These are phyloP conservation scores for Tanypteryx hageni DNA, from an alignment of 2,888 invertebrate species.

Conservation along the genomic window DNA sequence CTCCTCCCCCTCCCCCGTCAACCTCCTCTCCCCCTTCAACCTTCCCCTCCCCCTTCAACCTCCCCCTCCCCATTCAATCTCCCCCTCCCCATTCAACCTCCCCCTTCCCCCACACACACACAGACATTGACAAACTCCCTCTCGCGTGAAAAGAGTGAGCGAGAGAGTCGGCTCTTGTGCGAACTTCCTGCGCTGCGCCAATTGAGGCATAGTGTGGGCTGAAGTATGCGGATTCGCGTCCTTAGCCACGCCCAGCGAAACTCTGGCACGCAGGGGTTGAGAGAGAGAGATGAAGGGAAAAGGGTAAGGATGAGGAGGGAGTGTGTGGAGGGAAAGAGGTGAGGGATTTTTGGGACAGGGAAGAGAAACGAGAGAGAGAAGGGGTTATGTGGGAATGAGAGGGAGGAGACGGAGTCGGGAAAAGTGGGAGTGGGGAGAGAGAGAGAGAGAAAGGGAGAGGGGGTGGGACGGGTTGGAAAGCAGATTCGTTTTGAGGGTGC, in stretches of 20 bases:
- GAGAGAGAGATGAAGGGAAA: background rate
- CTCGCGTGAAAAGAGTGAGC: background rate
- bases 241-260: constrained; percentile 51
- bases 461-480: background rate
- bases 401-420: background rate
- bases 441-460: background rate
- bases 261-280: background rate
- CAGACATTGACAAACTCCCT: constrained; percentile 18
- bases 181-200: constrained; percentile 50
- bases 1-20: background rate
- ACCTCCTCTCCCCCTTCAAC: too few relatives aligned
- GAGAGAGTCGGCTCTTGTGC: constrained; percentile 23
- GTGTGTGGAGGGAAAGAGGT: background rate
- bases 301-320: constrained; percentile 9
- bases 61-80: too few relatives aligned
- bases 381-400: background rate
- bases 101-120: background rate
- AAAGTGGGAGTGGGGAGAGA: background rate
- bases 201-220: constrained; percentile 23
- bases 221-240: constrained; percentile 26
- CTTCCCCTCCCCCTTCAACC: background rate
- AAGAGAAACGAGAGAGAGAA: constrained; percentile 27
- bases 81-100: too few relatives aligned
- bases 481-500: constrained; percentile 53
- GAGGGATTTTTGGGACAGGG: background rate